Base-by-base conservation (phyloP, 1,140 invertebrate species). In the Apis cerana region DNA sequence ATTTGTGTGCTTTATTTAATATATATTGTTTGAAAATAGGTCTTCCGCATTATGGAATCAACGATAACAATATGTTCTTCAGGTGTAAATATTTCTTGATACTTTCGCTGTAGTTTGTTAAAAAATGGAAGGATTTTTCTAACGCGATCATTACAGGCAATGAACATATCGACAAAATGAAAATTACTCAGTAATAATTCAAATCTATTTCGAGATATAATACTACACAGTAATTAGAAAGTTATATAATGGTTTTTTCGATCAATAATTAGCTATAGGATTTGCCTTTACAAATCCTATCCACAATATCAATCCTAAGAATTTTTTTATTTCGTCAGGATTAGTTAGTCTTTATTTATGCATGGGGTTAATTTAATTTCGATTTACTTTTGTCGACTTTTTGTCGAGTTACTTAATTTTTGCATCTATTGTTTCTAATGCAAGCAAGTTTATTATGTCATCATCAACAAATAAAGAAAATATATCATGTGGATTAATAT, bases 121-220 rank as follows among this genome's bases (percentile, higher is more conserved):
- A 33, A 33, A 33, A 33, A 33, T 77, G 80, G 75, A 82, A 43
- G 75, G 71, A 92, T 87, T 91, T 92, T 91, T 48, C 71, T 61
- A 79, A 92, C 68, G 68, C 33, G 33, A 33, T 89, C 78, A 59
- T 77, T 67, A 77, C 70, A 76, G 75, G 21, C 78, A 75, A 83
- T 74, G 27, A 59, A 75, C 72, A 86, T n/a, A n/a, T 91, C 50
- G 52, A 52, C 78, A 87, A 92, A 92, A 85, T 91, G 89, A 70
- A 90, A 74, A n/a, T 88, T 64, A 33, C 33, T n/a, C n/a, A n/a
- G n/a, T 67, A 33, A 33, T 74, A 90, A 50, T 80, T 90, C 80
- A 84, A 92, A n/a, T n/a, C n/a, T n/a, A 93, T 93, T 90, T 82
- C 88, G 83, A 72, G 83, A 80, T 85, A 91, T 91, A 56, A 56